Percentiles rank a stretch among this genome's conserved stretches.
phyloP scores from a whole-genome alignment of 2,797 vertebrate genomes.

The Selene dorsalis region DNA sequence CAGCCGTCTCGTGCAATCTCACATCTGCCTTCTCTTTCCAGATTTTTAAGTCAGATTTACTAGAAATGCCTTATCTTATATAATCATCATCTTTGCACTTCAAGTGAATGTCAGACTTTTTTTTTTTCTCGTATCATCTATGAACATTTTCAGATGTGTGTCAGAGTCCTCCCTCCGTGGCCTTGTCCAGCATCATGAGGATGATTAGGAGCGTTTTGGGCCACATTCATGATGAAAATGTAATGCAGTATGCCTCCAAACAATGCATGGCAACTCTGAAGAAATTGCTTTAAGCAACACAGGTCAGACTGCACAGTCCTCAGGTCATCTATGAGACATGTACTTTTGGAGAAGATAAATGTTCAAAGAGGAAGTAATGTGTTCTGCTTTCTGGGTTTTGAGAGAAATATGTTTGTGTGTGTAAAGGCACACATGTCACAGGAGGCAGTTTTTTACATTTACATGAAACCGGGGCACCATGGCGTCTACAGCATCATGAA shows the following conservation, averaged over 20 bases:
- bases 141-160: slow-evolving; percentile 25
- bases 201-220: slow-evolving; percentile 27
- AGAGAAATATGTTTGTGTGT: background rate
- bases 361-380: slow-evolving; percentile 23
- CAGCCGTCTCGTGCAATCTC: slow-evolving; percentile 18
- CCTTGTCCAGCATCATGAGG: slow-evolving; percentile 27
- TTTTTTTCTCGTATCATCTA: background rate
- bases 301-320: slow-evolving; percentile 21
- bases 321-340: slow-evolving; percentile 7
- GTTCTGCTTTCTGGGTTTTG: slow-evolving; percentile 5
- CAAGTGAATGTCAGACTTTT: slow-evolving; percentile 18
- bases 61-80: slow-evolving; percentile 31
- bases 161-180: slow-evolving; percentile 15
- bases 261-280: background rate
- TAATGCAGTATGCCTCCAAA: background rate
- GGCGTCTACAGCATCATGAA: background rate
- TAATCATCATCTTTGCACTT: slow-evolving; percentile 13
- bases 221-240: slow-evolving; percentile 18
- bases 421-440: background rate
- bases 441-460: too few species aligned
- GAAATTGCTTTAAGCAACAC: slow-evolving; percentile 12
- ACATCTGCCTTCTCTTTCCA: slow-evolving; percentile 38
- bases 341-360: slow-evolving; percentile 20
- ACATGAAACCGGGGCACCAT: background rate
- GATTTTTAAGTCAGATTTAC: slow-evolving; percentile 36